Conservation (phyloP, 2,888 invertebrate genomes). For the Polia nebulosa region DNA sequence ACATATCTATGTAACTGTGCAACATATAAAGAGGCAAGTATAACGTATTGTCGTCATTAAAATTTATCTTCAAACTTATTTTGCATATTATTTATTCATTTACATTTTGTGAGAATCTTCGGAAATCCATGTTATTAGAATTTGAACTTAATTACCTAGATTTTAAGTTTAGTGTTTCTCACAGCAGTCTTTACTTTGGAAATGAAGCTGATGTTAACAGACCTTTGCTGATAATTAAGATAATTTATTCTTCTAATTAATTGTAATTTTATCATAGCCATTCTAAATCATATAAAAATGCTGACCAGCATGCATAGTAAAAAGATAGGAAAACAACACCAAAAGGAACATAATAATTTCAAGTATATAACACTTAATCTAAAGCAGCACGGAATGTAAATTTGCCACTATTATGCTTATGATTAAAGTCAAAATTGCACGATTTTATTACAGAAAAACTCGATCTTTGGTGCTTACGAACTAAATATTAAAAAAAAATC, state of each 20-base stretch:
- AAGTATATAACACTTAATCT: constrained; percentile 75
- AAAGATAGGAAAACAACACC: constrained; percentile 70
- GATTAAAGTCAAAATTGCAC: constrained; percentile 85
- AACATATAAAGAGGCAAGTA: background rate
- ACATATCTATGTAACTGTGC: background rate
- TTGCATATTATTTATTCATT: constrained; percentile 53
- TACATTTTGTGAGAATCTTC: constrained; percentile 39
- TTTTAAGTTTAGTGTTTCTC: background rate
- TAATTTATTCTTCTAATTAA: constrained; percentile 31
- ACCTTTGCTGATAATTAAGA: constrained; percentile 28
- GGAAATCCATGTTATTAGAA: background rate
- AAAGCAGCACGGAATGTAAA: constrained; percentile 74
- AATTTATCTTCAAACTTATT: constrained; percentile 76
- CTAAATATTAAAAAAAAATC: constrained; percentile 79
- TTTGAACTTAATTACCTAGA: background rate
- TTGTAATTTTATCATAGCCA: constrained; percentile 60
- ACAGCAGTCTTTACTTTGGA: constrained; percentile 16
- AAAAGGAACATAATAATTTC: constrained; percentile 73
- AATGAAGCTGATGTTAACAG: constrained; percentile 32
- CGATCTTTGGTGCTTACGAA: constrained; percentile 87
- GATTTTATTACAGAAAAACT: constrained; percentile 80
- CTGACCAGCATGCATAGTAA: constrained; percentile 83
- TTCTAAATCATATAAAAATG: constrained; percentile 67
- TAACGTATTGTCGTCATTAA: constrained; percentile 57
- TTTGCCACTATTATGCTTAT: constrained; percentile 75